Conservation (phyloP, 1,140 invertebrate species). For the Vollenhovia emeryi region DNA sequence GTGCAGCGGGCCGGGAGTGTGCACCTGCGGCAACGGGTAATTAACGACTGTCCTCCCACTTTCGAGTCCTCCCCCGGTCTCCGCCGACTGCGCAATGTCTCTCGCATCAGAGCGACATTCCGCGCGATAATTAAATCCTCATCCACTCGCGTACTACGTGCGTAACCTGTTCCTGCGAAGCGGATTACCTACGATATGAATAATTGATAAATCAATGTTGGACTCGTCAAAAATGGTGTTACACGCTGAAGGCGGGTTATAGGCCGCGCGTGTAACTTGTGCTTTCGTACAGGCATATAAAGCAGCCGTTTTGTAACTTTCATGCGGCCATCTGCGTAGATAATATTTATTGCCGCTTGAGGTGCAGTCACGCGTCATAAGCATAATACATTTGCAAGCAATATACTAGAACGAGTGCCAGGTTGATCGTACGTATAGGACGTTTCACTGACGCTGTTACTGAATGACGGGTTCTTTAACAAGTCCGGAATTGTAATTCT, state of each 20-base stretch:
- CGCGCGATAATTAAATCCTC: conserved; percentile 16
- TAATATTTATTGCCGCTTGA: conserved; percentile 6
- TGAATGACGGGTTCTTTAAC: not conserved
- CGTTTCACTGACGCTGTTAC: not conserved
- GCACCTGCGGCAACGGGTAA: conserved; percentile 79
- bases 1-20: conserved; percentile 79
- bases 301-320: not conserved
- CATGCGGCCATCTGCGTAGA: not conserved
- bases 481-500: not conserved
- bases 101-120: not conserved
- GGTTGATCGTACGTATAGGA: not conserved
- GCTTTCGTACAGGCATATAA: not conserved
- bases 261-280: not conserved
- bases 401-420: not conserved
- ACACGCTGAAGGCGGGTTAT: not conserved
- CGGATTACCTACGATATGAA: not conserved
- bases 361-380: not conserved
- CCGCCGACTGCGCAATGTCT: not conserved
- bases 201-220: conserved; percentile 32
- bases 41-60: not conserved
- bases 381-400: not conserved
- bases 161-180: not conserved
- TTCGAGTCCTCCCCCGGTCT: not conserved
- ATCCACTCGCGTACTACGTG: not conserved
- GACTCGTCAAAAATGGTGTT: conserved; percentile 5